These are phyloP conservation scores for Octomys mimax DNA, from an alignment of 2,797 vertebrate genomes.

Conservation along the genomic window DNA sequence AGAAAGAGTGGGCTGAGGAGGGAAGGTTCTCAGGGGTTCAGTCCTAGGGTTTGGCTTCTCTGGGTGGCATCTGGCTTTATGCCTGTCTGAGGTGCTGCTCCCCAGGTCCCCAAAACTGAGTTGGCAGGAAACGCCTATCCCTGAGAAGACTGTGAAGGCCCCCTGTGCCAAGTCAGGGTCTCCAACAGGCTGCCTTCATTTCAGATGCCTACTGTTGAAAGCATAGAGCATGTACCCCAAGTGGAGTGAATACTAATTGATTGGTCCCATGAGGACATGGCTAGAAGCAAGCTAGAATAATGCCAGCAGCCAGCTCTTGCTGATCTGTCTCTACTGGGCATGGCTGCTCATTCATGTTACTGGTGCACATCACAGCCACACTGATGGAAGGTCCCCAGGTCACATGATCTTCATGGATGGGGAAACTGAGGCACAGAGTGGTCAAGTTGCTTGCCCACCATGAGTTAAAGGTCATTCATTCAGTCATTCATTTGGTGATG, in stretches of 20 bases:
- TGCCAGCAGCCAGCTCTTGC: accelerated
- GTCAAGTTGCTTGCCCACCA: background rate
- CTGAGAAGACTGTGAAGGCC: background rate
- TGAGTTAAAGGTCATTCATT: background rate
- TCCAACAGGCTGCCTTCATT: background rate
- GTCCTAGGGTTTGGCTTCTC: background rate
- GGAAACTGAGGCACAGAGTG: background rate
- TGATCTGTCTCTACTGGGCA: accelerated
- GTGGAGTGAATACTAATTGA: background rate
- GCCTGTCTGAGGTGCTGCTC: background rate
- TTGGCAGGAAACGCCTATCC: background rate
- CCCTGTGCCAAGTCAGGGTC: background rate
- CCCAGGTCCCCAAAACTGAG: background rate
- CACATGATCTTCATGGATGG: background rate
- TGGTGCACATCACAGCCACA: accelerated
- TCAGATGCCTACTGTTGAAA: slow-evolving; percentile 53
- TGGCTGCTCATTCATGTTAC: background rate
- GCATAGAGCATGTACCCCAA: background rate
- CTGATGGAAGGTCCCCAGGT: background rate
- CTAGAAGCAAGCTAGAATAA: background rate
- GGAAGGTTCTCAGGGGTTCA: background rate
- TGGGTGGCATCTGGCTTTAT: background rate
- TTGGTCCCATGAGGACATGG: background rate
- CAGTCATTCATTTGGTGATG: background rate
- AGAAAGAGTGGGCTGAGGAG: background rate